phyloP scores from a whole-genome alignment of 2,113 vertebrate genomes.

The Morone chrysops region DNA sequence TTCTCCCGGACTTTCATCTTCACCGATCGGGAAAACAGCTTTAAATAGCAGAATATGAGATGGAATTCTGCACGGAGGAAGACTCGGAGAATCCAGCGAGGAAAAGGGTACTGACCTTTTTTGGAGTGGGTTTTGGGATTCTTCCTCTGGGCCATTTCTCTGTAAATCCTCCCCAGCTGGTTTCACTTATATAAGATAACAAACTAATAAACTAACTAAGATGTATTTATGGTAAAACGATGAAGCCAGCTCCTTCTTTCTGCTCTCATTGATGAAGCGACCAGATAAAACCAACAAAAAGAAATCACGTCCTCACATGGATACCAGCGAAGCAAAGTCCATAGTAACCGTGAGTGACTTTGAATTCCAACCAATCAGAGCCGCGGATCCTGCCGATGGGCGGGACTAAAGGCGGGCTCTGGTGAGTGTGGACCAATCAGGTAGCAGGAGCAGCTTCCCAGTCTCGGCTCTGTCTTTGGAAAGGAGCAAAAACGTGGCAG shows the following conservation, averaged over 20 bases:
- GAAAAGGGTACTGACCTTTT: constrained; percentile 65
- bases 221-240: background rate
- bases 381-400: accelerated
- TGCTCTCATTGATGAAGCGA: background rate
- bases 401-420: constrained; percentile 5
- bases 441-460: constrained; percentile 3
- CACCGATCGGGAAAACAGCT: accelerated
- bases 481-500: constrained; percentile 73
- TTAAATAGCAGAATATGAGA: background rate
- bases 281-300: background rate
- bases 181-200: background rate
- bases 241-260: accelerated
- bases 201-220: background rate
- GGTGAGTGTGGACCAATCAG: constrained; percentile 39
- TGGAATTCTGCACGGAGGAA: background rate
- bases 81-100: background rate
- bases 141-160: constrained; percentile 67
- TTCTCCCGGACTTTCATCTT: accelerated
- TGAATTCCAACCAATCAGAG: constrained; percentile 20
- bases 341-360: constrained; percentile 54
- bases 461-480: constrained; percentile 25
- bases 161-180: background rate
- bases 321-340: constrained; percentile 60
- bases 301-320: constrained; percentile 52
- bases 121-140: constrained; percentile 44